A percentile compares a stretch with the other conserved stretches of the same genome.
Conservation (phyloP, 1,140 invertebrate species). For the Saccostrea cuccullata region DNA sequence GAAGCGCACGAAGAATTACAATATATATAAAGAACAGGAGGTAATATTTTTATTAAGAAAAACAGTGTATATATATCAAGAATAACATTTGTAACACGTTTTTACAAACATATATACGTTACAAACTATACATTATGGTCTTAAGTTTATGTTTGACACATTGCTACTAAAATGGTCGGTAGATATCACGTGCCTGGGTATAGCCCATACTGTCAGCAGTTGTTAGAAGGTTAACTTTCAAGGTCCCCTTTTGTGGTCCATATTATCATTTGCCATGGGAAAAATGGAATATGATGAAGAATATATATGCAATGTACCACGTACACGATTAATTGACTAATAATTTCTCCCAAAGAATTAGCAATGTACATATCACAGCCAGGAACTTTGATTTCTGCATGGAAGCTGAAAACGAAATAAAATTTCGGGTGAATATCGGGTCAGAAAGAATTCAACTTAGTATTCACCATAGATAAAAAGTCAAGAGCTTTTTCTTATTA, state of each 20-base stretch:
- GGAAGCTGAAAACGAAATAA: not conserved
- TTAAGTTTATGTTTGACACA: not conserved
- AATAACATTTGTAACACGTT: slow-evolving; percentile 3
- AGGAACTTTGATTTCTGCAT: slow-evolving; percentile 31
- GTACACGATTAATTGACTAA: not conserved
- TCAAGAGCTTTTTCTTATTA: too few relatives aligned
- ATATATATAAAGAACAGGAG: not conserved
- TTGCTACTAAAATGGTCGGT: slow-evolving; percentile 6
- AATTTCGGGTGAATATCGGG: too few relatives aligned
- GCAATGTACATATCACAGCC: slow-evolving; percentile 25
- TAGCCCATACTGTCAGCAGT: not conserved
- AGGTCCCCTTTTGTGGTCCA: not conserved
- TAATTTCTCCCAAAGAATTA: slow-evolving; percentile 16
- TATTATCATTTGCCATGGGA: not conserved
- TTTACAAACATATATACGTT: not conserved
- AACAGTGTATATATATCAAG: not conserved
- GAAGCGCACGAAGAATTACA: too few relatives aligned
- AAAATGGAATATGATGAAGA: not conserved
- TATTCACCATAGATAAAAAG: too few relatives aligned
- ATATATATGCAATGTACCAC: not conserved
- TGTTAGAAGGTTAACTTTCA: not conserved
- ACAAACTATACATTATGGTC: not conserved
- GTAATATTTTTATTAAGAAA: not conserved
- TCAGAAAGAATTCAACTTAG: too few relatives aligned
- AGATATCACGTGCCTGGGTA: not conserved